These are phyloP conservation scores for Elaphurus davidianus DNA, from an alignment of 2,113 vertebrate species.

Conservation along the genomic window DNA sequence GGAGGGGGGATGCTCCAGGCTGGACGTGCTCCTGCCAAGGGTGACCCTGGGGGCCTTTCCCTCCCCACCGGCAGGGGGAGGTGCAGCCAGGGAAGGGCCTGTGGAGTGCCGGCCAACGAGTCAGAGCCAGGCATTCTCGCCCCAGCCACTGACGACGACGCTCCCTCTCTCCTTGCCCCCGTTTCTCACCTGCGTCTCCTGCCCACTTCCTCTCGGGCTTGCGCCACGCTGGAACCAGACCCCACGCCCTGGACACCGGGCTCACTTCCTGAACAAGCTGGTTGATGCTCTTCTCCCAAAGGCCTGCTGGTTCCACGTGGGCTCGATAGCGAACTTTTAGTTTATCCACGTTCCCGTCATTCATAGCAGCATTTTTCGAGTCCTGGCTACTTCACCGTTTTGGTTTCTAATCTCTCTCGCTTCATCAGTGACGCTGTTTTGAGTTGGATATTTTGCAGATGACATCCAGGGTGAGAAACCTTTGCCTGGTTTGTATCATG, in stretches of 20 bases:
- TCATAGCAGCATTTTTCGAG: neutral
- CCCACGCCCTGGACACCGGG: neutral
- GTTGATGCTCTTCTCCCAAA: neutral
- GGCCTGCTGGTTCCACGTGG: neutral
- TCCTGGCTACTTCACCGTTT: neutral
- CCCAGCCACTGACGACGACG: accelerated
- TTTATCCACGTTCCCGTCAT: accelerated
- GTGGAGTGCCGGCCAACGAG: neutral
- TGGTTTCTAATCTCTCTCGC: neutral
- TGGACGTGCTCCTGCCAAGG: neutral
- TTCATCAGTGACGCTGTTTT: neutral
- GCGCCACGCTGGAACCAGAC: accelerated
- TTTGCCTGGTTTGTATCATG: neutral
- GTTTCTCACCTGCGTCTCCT: too few species aligned
- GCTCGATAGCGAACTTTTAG: neutral
- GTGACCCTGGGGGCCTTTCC: neutral
- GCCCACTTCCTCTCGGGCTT: accelerated
- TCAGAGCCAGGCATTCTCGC: neutral
- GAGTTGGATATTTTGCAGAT: neutral
- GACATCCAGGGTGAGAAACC: neutral
- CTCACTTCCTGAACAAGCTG: too few species aligned
- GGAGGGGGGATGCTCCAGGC: neutral
- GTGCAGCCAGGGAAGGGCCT: neutral
- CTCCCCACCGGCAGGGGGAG: neutral
- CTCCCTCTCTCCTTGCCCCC: accelerated